Evolutionary conservation across 2,113 vertebrate species (phyloP).

Genomic region (Prietella phreatophila): DNA sequence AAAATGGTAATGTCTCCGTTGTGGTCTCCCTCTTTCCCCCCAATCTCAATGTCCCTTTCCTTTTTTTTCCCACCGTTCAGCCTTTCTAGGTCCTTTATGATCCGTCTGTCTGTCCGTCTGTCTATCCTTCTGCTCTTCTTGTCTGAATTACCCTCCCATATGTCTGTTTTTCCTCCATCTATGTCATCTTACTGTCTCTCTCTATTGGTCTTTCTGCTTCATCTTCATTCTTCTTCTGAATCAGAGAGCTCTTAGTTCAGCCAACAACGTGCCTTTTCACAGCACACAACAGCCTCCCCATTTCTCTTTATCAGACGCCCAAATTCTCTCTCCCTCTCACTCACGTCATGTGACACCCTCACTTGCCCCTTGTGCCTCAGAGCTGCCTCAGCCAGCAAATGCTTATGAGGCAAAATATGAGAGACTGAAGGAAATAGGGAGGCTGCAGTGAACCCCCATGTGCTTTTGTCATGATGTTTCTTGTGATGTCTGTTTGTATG

Average conservation of each 20-base stretch:
- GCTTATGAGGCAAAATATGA: constrained; percentile 20
- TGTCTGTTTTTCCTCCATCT: constrained; percentile 1
- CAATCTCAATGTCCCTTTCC: background rate
- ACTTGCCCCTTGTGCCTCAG: constrained; percentile 17
- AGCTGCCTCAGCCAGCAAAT: constrained; percentile 3
- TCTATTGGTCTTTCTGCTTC: constrained; percentile 42
- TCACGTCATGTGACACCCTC: constrained; percentile 33
- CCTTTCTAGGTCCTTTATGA: background rate
- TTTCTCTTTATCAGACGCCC: constrained; percentile 2
- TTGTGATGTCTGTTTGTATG: background rate
- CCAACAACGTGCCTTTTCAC: constrained; percentile 67
- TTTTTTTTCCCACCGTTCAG: background rate
- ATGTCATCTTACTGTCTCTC: constrained; percentile 28
- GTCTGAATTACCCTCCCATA: background rate
- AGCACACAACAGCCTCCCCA: constrained; percentile 56
- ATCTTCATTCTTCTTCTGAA: constrained; percentile 39
- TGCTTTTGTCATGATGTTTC: background rate
- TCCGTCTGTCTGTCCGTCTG: constrained; percentile 1
- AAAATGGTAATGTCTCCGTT: constrained; percentile 54
- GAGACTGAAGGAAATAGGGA: constrained; percentile 25
- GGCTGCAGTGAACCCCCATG: constrained; percentile 4
- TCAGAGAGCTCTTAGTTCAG: constrained; percentile 53
- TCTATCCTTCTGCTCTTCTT: constrained; percentile 8
- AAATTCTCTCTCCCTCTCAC: constrained; percentile 15
- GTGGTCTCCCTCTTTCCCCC: constrained; percentile 26